phyloP scores from a whole-genome alignment of 2,797 vertebrate species.

The Hybognathus amarus region DNA sequence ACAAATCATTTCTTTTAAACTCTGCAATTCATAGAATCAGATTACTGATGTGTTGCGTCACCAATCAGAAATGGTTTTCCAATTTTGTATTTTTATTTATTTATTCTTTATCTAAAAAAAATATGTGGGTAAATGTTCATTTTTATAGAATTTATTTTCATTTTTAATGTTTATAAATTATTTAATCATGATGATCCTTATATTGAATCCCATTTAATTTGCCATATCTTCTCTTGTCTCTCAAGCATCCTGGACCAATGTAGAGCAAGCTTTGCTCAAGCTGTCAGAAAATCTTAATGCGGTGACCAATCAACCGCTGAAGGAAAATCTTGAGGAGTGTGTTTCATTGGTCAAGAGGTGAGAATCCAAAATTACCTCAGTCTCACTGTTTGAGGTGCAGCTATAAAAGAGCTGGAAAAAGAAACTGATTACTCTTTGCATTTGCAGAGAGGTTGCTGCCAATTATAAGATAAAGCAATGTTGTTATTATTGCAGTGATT shows the following conservation, averaged over 20 bases:
- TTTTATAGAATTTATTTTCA: neutral
- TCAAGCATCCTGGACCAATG: slow-evolving; percentile 88
- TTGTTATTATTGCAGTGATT: neutral
- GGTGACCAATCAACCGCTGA: slow-evolving; percentile 80
- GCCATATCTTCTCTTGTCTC: slow-evolving; percentile 16
- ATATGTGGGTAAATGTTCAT: neutral
- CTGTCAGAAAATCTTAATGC: slow-evolving; percentile 82
- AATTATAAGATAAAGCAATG: neutral
- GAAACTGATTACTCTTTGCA: no score
- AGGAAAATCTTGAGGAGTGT: slow-evolving; percentile 85
- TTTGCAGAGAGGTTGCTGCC: neutral
- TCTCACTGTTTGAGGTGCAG: neutral
- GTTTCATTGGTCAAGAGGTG: slow-evolving; percentile 90
- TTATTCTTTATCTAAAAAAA: neutral
- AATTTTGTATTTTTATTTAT: neutral
- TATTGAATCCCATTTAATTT: neutral
- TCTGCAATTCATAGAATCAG: neutral
- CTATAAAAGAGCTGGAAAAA: neutral
- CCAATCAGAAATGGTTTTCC: neutral
- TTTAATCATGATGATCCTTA: neutral
- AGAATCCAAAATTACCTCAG: slow-evolving; percentile 27
- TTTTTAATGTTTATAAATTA: neutral
- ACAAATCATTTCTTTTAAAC: neutral
- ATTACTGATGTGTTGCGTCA: neutral
- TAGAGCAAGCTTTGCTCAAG: slow-evolving; percentile 88